Base-by-base conservation (phyloP, 2,113 vertebrate species). In the Turdus rufiventris region DNA sequence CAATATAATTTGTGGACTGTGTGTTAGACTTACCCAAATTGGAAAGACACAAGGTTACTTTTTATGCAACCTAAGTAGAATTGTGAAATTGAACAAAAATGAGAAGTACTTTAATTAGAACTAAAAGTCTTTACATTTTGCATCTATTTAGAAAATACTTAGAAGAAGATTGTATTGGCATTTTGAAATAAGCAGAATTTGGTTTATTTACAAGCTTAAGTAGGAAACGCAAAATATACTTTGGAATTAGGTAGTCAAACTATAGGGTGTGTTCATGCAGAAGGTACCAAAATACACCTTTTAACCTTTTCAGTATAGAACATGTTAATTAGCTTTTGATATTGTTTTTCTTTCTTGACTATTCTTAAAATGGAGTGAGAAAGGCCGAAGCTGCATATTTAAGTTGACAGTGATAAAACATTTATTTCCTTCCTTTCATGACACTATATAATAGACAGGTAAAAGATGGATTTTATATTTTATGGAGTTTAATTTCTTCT, bases 381-480 rank as follows among this genome's bases (percentile, higher is more conserved):
- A 89, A 82, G 18, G 60, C 7, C 8, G 67, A 80, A 89, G 31
- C 48, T 68, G 48, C 63, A n/a, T 87, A 88, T 96, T 97, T 86
- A 94, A 87, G 76, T 62, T 93, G 86, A 95, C 83, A 85, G 77
- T 47, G 83, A 82, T 88, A 95, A 95, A 96, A 85, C 42, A 82
- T 96, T 97, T 95, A 94, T 96, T 97, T 95, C 88, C 72, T 81
- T 71, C 51, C 62, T 95, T 94, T 84, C 45, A 33, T 54, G 88
- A 93, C 79, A 85, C 76, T 84, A 38, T 93, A 72, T 93, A 85
- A 95, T 33, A 93, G 95, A 66, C 38, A 82, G 20, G 77, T 68
- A 48, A 92, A 94, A 92, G 80, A 77, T 75, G 34, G 62, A 79
- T 91, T 94, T 92, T 71, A 53, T 34, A 66, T 88, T 86, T 94